Base-by-base conservation (phyloP, 2,113 vertebrate species). In the Odocoileus hemionus region DNA sequence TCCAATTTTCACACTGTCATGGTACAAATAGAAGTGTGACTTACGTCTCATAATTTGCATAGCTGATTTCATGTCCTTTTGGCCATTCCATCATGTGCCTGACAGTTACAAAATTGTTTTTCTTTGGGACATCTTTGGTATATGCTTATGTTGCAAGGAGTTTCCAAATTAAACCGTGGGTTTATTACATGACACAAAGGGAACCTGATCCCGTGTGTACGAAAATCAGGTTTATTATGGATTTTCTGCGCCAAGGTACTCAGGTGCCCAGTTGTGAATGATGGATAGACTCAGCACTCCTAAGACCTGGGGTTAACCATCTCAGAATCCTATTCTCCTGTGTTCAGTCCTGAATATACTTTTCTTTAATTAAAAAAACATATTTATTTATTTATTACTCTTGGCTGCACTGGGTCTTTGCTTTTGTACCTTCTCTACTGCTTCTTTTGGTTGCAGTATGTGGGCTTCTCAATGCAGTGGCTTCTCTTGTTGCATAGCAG, bases 1-100 rank as follows among this genome's bases (percentile, higher is more conserved):
- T 98, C 86, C 97, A 98, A 97, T 98, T 95, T 98, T 98, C 96
- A 97, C 86, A 96, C 96, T 98, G 97, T 98, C 98, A 97, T 64
- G 89, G 91, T n/a, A 57, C 89, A 98, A 97, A 98, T 97, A 74
- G 96, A 97, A 98, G 93, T 91, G 95, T 97, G 93, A 98, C 98
- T 98, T 98, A 98, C 16, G 47, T 95, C 89, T 96, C 97, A 74
- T 79, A 91, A 97, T 98, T 98, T 98, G 96, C 97, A 98, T 97
- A 97, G 96, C 91, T 97, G 89, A 97, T 97, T 97, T 95, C 96
- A 95, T 95, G 93, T 96, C 84, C 90, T 96, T 96, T 89, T 93
- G 86, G 86, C 95, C 96, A 80, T 84, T 98, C 83, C 30, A 93
- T 98, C 97, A 97, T 95, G 45, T 76, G 11, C 89, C 70, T 89